Conservation (phyloP, 1,140 invertebrate genomes). For the Temnothorax nylanderi region DNA sequence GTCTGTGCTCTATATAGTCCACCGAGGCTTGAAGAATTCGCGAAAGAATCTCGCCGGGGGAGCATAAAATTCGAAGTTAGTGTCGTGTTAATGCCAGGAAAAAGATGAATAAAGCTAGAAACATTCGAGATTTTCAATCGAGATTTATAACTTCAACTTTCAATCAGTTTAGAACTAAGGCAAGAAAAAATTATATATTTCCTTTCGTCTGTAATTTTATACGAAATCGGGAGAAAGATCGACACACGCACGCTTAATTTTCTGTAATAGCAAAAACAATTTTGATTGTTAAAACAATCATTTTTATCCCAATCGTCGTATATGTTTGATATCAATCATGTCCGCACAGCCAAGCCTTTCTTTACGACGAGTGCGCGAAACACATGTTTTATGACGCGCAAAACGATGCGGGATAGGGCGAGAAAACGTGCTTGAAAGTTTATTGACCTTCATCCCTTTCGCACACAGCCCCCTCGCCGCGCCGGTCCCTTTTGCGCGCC, state of each 20-base stretch:
- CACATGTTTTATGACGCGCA: constrained; percentile 41
- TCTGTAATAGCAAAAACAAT: not conserved
- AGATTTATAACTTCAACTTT: not conserved
- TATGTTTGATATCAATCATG: constrained; percentile 12
- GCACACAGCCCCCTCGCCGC: not conserved
- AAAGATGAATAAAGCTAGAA: not conserved
- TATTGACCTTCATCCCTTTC: constrained; percentile 58
- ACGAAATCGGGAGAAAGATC: not conserved
- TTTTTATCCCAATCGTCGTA: not conserved
- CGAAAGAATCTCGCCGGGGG: constrained; percentile 50
- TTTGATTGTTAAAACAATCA: not conserved
- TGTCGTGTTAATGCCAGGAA: not conserved
- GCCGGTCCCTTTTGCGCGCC: not conserved
- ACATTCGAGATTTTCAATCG: not conserved
- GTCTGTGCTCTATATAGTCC: constrained; percentile 26
- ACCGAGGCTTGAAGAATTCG: constrained; percentile 52
- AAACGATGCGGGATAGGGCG: constrained; percentile 20
- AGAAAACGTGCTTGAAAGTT: constrained; percentile 44
- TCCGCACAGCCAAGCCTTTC: not conserved
- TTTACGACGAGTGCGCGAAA: constrained; percentile 25
- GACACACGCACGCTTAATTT: not conserved
- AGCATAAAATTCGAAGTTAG: constrained; percentile 43
- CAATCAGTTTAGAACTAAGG: not conserved
- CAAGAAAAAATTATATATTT: not conserved
- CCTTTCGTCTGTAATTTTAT: not conserved